These are phyloP conservation scores for Pachypanchax playfairii DNA, from an alignment of 2,113 vertebrate genomes.

Conservation along the genomic window DNA sequence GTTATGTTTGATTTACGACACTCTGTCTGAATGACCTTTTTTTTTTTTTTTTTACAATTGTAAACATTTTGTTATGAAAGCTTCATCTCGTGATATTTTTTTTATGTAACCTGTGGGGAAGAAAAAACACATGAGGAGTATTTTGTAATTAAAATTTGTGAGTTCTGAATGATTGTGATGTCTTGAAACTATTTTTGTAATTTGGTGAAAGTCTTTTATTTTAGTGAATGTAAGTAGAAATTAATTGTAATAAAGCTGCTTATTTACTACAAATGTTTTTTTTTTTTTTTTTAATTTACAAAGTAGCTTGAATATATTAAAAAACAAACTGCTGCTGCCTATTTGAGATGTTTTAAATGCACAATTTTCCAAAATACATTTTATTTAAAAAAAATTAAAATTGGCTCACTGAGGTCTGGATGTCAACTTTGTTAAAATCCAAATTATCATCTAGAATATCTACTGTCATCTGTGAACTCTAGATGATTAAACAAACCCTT, in stretches of 20 bases:
- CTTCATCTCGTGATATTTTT: slow-evolving; percentile 23
- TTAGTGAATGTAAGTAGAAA: slow-evolving; percentile 40
- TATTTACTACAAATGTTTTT: background rate
- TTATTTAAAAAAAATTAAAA: no score
- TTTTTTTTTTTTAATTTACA: background rate
- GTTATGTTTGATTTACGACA: slow-evolving; percentile 65
- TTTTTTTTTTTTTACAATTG: background rate
- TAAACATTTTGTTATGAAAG: slow-evolving; percentile 36
- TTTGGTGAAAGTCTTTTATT: slow-evolving; percentile 45
- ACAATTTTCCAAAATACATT: no score
- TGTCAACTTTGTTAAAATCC: no score
- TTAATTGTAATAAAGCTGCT: slow-evolving; percentile 61
- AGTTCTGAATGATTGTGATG: slow-evolving; percentile 42
- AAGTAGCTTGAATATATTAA: background rate
- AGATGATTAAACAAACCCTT: no score
- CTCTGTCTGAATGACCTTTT: slow-evolving; percentile 18
- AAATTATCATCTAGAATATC: no score
- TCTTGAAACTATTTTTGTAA: slow-evolving; percentile 70
- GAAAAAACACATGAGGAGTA: slow-evolving; percentile 18
- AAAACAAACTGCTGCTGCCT: background rate
- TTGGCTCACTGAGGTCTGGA: no score
- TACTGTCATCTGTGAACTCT: no score
- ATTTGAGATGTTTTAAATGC: no score
- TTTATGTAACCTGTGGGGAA: slow-evolving; percentile 33
- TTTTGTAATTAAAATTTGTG: slow-evolving; percentile 46